Evolutionary conservation across 1,140 invertebrate species (phyloP).

Genomic region (Cotesia vestalis): DNA sequence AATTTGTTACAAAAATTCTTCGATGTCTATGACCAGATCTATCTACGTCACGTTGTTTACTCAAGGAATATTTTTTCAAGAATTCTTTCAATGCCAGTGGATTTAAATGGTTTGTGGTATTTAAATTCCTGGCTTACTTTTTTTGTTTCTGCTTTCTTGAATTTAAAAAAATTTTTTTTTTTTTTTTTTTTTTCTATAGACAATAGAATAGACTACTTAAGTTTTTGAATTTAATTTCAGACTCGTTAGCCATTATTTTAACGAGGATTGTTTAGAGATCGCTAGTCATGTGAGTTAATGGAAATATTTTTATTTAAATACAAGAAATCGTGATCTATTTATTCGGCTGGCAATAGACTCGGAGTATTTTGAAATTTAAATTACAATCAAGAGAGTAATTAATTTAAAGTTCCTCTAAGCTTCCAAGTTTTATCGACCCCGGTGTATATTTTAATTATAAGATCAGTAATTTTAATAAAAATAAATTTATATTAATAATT

Average conservation of each 20-base stretch:
- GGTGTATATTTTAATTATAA: conserved; percentile 4
- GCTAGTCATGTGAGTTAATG: conserved; percentile 16
- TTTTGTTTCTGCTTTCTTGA: neutral
- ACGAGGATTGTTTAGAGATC: conserved; percentile 22
- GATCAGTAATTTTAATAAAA: neutral
- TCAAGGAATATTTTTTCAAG: conserved; percentile 9
- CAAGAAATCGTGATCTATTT: neutral
- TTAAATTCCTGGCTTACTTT: conserved; percentile 4
- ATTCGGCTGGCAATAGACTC: conserved; percentile 15
- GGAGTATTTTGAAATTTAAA: neutral
- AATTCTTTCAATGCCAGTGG: neutral
- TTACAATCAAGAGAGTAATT: too few relatives aligned
- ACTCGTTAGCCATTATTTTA: conserved; percentile 12
- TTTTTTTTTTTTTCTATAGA: neutral
- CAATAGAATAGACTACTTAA: neutral
- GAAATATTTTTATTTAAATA: conserved; percentile 5
- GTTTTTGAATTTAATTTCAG: conserved; percentile 34
- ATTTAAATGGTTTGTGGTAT: conserved; percentile 12
- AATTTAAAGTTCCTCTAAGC: conserved; percentile 30
- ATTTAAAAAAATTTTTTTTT: neutral
- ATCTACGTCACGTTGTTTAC: conserved; percentile 7
- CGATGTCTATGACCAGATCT: conserved; percentile 17
- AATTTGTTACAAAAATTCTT: conserved; percentile 8
- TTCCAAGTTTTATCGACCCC: conserved; percentile 41
- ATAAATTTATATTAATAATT: conserved; percentile 36